Conservation (phyloP, 2,797 vertebrate genomes). For the Smutsia gigantea region DNA sequence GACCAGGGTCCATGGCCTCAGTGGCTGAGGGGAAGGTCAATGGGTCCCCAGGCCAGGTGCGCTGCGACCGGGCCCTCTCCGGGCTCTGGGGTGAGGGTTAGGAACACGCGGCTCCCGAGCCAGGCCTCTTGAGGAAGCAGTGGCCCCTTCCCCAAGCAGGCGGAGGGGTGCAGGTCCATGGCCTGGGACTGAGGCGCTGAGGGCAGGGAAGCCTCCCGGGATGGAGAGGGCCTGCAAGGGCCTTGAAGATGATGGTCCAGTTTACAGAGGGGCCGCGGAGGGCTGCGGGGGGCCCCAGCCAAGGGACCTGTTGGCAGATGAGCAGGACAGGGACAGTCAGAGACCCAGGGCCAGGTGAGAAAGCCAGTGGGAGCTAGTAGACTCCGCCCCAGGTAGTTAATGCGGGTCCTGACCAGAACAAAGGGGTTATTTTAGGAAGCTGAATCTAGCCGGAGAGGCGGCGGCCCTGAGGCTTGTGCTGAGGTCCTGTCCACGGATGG, state of each 20-base stretch:
- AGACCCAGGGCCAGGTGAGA: neutral
- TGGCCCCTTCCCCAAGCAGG: neutral
- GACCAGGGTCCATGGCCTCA: neutral
- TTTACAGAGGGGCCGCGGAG: neutral
- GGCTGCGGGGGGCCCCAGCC: neutral
- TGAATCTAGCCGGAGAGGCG: neutral
- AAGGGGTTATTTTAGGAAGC: neutral
- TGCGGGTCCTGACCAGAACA: neutral
- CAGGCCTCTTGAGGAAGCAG: neutral
- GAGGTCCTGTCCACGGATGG: neutral
- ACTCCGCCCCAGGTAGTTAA: neutral
- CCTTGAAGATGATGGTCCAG: neutral
- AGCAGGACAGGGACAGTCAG: neutral
- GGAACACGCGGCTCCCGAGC: neutral
- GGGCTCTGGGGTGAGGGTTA: neutral
- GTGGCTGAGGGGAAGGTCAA: neutral
- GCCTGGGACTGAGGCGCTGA: neutral
- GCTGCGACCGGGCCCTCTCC: neutral
- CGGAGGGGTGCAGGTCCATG: neutral
- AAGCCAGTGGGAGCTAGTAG: neutral
- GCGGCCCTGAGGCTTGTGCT: neutral
- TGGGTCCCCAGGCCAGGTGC: neutral
- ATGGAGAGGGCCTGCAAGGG: neutral
- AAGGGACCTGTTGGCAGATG: neutral
- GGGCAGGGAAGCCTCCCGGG: neutral